These are phyloP conservation scores for Phalera bucephala DNA, from an alignment of 2,888 invertebrate genomes.

Conservation along the genomic window DNA sequence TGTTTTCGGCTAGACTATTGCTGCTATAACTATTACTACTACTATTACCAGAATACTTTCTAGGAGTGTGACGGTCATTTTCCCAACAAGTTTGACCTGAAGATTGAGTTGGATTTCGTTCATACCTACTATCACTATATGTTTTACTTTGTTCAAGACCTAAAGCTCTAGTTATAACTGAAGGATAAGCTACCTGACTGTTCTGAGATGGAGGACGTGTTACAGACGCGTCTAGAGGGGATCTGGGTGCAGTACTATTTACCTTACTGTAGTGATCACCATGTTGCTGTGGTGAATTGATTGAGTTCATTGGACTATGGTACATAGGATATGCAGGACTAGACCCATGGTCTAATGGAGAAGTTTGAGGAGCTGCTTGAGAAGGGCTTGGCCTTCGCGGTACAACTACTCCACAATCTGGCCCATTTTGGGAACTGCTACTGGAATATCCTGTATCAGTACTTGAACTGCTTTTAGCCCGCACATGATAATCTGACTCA, in stretches of 20 bases:
- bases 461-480: conserved; percentile 84
- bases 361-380: conserved; percentile 87
- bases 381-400: conserved; percentile 88
- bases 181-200: conserved; percentile 89
- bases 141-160: conserved; percentile 84
- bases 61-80: conserved; percentile 70
- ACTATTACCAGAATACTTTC: conserved; percentile 76
- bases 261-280: conserved; percentile 76
- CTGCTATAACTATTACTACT: conserved; percentile 67
- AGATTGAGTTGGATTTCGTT: conserved; percentile 74
- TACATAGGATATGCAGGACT: conserved; percentile 93
- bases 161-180: conserved; percentile 90
- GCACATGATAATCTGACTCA: conserved; percentile 84
- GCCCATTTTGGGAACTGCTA: conserved; percentile 85
- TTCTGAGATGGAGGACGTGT: conserved; percentile 84
- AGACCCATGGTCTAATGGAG: conserved; percentile 88
- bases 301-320: conserved; percentile 91
- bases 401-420: conserved; percentile 86
- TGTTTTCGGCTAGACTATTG: conserved; percentile 68
- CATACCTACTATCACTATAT: conserved; percentile 79
- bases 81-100: conserved; percentile 84
- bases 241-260: conserved; percentile 84
- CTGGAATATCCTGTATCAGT: conserved; percentile 85
- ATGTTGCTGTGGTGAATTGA: conserved; percentile 88
- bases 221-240: conserved; percentile 87